Evolutionary conservation across 2,113 vertebrate species (phyloP), one percentile per base, ranked within the genome.

Genomic region (Eclectus roratus): DNA sequence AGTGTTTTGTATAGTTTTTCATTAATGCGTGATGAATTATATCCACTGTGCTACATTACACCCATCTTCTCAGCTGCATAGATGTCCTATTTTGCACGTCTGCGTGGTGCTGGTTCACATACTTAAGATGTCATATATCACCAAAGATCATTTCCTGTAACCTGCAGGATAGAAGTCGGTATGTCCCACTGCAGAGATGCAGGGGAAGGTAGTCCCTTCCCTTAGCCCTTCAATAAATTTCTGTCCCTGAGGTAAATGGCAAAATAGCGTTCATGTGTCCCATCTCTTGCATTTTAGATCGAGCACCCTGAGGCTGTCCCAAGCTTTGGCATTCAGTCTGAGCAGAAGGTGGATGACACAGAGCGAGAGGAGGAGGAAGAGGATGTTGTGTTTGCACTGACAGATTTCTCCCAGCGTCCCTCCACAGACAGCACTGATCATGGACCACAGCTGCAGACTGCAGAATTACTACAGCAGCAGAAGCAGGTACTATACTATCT

Each of bases 261-360:
- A 82, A 71, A 63, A 50, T 41, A 28, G 0, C 18, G 4, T 70
- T 71, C 6, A 20, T 72, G 12, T 92, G 37, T 79, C 41, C 68
- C 6, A 17, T 89, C 35, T 94, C 47, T 64, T 96, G 25, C 39
- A 12, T 97, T 97, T 94, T 95, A 99, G 99, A 96, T 97, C 0
- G 98, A 99, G 88, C 98, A 98, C 89, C 87, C 98, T 94, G 99
- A 99, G 89, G 90, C 80, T 44, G 79, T 98, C 79, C 98, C 98
- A 35, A 98, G 99, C 91, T 85, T 98, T 71, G 96, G 97, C 58
- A 81, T 91, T 77, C 97, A 98, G 29, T 81, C 93, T 85, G 97
- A 99, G 93, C 98, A 93, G 79, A 97, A 96, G 28, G 97, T 66
- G 8, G 98, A 94, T 3, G 97, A 98, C 72, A 58, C 92, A 9